These are phyloP conservation scores for Nyctibius grandis DNA, from an alignment of 2,797 vertebrate genomes.

Conservation along the genomic window DNA sequence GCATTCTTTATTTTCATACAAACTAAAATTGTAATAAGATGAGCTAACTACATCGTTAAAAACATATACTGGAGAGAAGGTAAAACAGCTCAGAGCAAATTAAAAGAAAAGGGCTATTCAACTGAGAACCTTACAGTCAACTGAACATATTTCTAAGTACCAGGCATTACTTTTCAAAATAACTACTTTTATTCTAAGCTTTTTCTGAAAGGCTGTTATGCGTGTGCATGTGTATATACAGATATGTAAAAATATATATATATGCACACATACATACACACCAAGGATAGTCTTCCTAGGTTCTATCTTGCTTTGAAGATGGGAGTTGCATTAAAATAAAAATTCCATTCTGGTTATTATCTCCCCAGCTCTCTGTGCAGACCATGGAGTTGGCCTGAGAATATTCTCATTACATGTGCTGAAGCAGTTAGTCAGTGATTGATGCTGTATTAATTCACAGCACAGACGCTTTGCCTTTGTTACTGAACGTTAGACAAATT, in stretches of 20 bases:
- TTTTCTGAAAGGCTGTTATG: constrained; percentile 21
- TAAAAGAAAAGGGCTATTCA: not conserved
- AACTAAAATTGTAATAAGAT: not conserved
- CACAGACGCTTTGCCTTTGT: constrained; percentile 77
- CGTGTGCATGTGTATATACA: not conserved
- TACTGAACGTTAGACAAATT: constrained; percentile 86
- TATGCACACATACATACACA: not conserved
- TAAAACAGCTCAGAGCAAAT: not conserved
- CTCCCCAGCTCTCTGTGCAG: constrained; percentile 67
- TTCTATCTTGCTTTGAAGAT: constrained; percentile 55
- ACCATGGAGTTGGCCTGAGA: constrained; percentile 63
- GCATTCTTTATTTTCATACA: not conserved
- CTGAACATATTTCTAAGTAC: not conserved
- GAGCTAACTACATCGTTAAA: not conserved
- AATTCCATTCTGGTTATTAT: constrained; percentile 61
- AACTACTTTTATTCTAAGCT: not conserved
- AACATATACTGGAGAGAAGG: not conserved
- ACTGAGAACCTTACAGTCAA: not conserved
- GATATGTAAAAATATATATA: not conserved
- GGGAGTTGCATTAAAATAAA: constrained; percentile 66
- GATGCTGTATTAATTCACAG: constrained; percentile 80
- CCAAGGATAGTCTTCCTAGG: constrained; percentile 19
- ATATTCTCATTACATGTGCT: constrained; percentile 74
- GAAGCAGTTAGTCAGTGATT: constrained; percentile 81
- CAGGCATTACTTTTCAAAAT: not conserved